Evolutionary conservation across 2,888 invertebrate species (phyloP), one percentile per base, ranked within the genome.

Genomic region (Cephus rjabovi): DNA sequence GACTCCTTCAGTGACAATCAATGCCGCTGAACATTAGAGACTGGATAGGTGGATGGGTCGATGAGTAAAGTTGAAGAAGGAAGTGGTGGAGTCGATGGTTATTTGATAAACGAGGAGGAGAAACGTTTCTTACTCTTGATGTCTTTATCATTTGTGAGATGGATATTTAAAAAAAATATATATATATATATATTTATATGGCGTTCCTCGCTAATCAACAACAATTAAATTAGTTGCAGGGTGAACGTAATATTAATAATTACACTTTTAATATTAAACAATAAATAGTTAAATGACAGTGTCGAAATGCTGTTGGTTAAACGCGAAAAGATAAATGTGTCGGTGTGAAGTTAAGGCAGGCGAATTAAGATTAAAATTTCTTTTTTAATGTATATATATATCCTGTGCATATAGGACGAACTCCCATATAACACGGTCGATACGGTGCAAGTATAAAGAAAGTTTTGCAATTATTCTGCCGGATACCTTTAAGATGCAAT

Each of bases 241-340:
- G 34, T 34, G 37, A 35, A 15, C 35, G 74, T 23, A 37, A 34
- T 34, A n/a, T 23, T 74, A 74, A 74, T 35, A 74, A 74, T 74
- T 30, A 74, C 37, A 74, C 83, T 79, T 79, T 74, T 77, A 82
- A 81, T 83, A 80, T 78, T 79, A 76, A 86, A 85, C 81, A 81
- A 82, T 77, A 40, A 83, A 85, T 86, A 86, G 74, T 81, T 81
- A 78, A 85, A 81, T 81, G 84, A 83, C 76, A 81, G 78, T 82
- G 78, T 80, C 12, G 12, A 80, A 79, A 83, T 82, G 83, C 69
- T 75, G 76, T 79, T 81, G 12, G 71, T 71, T 71, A 71, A 71
- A 71, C 15, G 71, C 31, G 31, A 71, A 71, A 71, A 33, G 31
- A 71, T 33, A 71, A 12, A 9, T 71, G 15, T 34, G 15, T 23